A percentile compares a stretch with the other conserved stretches of the same genome.
These are phyloP conservation scores for Tribolium freemani DNA, from an alignment of 2,888 invertebrate genomes.

Conservation along the genomic window DNA sequence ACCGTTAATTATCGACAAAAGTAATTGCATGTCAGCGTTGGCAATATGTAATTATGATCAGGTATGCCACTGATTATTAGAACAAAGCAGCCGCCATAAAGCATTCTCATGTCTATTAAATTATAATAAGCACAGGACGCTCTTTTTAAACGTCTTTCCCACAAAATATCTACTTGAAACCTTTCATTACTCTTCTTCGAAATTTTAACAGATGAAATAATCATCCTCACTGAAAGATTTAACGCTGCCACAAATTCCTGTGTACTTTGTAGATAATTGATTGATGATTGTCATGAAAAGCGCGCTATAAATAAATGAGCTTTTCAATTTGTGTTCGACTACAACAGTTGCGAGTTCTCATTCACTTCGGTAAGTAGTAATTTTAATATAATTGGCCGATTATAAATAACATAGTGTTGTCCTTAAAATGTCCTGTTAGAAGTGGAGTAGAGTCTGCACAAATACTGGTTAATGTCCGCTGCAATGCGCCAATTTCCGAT, in stretches of 20 bases:
- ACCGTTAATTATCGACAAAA: conserved; percentile 23
- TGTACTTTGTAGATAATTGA: conserved; percentile 17
- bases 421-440: not conserved
- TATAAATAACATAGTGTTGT: conserved; percentile 8
- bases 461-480: conserved; percentile 42
- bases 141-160: not conserved
- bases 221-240: conserved; percentile 17
- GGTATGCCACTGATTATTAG: conserved; percentile 30
- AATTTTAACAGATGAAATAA: conserved; percentile 18
- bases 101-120: conserved; percentile 3
- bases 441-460: conserved; percentile 14
- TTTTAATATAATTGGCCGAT: conserved; percentile 19
- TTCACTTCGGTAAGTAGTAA: not conserved
- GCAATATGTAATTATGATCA: conserved; percentile 25
- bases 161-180: conserved; percentile 8
- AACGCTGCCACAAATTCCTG: conserved; percentile 4
- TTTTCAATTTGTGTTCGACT: conserved; percentile 19
- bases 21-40: conserved; percentile 32
- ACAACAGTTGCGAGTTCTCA: conserved; percentile 22
- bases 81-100: conserved; percentile 26
- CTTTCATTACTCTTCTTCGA: conserved; percentile 14
- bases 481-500: conserved; percentile 53
- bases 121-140: not conserved
- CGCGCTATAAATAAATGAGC: conserved; percentile 20
- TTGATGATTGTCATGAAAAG: conserved; percentile 11